These are phyloP conservation scores for Diplolepis rosae DNA, from an alignment of 2,888 invertebrate species.

Conservation along the genomic window DNA sequence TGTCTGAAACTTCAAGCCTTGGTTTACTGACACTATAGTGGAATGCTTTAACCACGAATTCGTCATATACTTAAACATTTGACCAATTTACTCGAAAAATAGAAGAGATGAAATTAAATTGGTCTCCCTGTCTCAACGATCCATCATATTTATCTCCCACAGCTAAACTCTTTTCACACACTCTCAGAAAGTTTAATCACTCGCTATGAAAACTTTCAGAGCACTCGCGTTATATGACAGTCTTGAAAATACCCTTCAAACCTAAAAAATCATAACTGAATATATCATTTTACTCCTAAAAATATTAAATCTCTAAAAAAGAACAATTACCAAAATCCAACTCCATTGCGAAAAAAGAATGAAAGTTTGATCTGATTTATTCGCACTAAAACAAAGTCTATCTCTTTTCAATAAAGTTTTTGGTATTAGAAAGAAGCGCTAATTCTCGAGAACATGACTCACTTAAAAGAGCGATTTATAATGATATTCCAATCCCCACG, in stretches of 20 bases:
- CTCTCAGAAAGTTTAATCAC: not conserved
- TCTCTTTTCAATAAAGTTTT: not conserved
- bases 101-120: slow-evolving; percentile 23
- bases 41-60: not conserved
- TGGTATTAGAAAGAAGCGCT: not conserved
- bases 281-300: not conserved
- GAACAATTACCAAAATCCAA: not conserved
- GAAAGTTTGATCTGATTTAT: not conserved
- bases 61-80: not conserved
- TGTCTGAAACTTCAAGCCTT: not conserved
- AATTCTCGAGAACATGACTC: slow-evolving; percentile 13
- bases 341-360: too few species aligned
- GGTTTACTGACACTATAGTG: not conserved
- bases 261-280: not conserved
- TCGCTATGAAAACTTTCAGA: not conserved
- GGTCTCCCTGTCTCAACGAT: slow-evolving; percentile 1
- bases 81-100: slow-evolving; percentile 27
- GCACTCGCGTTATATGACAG: too few species aligned
- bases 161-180: slow-evolving; percentile 15
- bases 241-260: too few species aligned
- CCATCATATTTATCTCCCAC: slow-evolving; percentile 29
- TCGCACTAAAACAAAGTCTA: slow-evolving; percentile 6
- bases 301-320: not conserved
- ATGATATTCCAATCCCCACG: slow-evolving; percentile 8
- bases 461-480: slow-evolving; percentile 18